These are phyloP conservation scores for Syrista parreyssii DNA, from an alignment of 2,888 invertebrate species.

Conservation along the genomic window DNA sequence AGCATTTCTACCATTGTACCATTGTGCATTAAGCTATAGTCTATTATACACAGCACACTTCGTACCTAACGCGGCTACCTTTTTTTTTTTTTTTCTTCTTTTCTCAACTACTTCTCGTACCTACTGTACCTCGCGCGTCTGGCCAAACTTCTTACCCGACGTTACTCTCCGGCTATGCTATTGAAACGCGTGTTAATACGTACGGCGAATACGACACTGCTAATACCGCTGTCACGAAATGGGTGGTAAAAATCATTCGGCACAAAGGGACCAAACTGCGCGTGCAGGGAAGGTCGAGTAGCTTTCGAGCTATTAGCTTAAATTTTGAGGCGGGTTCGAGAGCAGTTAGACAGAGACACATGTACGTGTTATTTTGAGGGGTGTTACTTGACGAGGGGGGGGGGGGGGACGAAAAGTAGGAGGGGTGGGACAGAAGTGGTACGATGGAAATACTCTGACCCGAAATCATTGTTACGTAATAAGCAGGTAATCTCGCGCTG, in stretches of 20 bases:
- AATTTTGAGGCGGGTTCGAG: conserved; percentile 10
- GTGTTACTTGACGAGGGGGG: not conserved
- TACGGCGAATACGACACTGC: not conserved
- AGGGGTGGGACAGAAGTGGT: not conserved
- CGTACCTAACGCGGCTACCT: not conserved
- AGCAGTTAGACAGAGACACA: no score
- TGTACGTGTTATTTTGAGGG: not conserved
- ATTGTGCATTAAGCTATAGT: conserved; percentile 37
- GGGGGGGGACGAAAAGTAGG: not conserved
- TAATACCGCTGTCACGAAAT: not conserved
- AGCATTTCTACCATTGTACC: conserved; percentile 46
- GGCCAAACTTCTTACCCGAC: not conserved
- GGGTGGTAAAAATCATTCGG: not conserved
- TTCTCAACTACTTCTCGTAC: not conserved
- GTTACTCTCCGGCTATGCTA: not conserved
- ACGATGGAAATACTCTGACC: not conserved
- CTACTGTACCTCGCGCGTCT: not conserved
- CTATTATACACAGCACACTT: conserved; percentile 17
- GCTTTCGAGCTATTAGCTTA: conserved; percentile 17
- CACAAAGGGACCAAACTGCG: not conserved
- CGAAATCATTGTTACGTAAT: conserved; percentile 52
- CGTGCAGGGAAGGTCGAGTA: not conserved
- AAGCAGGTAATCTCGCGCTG: conserved; percentile 49
- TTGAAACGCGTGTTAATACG: not conserved
- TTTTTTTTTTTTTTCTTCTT: not conserved